Evolutionary conservation across 1,140 invertebrate genomes (phyloP).

Genomic region (Ridgeia piscesae): DNA sequence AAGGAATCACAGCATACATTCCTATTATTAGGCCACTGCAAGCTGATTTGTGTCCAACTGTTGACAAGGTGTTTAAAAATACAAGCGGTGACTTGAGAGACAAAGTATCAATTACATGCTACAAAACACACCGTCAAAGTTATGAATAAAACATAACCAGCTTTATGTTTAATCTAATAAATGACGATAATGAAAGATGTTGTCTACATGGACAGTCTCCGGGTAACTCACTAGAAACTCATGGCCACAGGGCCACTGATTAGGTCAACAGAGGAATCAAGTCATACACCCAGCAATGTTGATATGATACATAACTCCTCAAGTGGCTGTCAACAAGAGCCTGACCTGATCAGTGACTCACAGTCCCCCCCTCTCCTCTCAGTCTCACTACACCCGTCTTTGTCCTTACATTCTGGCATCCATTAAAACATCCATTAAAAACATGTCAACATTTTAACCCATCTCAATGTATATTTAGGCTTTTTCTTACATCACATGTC

Average conservation of each 20-base stretch:
- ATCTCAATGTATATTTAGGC: background rate
- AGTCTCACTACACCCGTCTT: background rate
- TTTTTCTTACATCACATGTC: too few relatives aligned
- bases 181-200: background rate
- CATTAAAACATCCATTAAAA: background rate
- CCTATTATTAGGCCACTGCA: too few relatives aligned
- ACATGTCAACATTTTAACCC: background rate
- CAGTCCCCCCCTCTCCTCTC: background rate
- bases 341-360: background rate
- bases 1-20: too few relatives aligned
- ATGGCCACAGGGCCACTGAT: background rate
- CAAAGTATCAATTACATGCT: too few relatives aligned
- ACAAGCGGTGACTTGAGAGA: too few relatives aligned
- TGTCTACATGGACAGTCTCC: background rate
- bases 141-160: too few relatives aligned
- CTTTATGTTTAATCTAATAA: too few relatives aligned
- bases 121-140: too few relatives aligned
- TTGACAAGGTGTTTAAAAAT: too few relatives aligned
- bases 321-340: background rate
- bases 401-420: background rate
- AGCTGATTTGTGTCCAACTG: too few relatives aligned
- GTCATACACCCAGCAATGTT: background rate
- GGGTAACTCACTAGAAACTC: background rate
- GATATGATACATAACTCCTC: background rate
- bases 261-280: background rate